A percentile compares a stretch with the other conserved stretches of the same genome.
phyloP scores from a whole-genome alignment of 2,888 invertebrate genomes.

The Melanophora roralis region DNA sequence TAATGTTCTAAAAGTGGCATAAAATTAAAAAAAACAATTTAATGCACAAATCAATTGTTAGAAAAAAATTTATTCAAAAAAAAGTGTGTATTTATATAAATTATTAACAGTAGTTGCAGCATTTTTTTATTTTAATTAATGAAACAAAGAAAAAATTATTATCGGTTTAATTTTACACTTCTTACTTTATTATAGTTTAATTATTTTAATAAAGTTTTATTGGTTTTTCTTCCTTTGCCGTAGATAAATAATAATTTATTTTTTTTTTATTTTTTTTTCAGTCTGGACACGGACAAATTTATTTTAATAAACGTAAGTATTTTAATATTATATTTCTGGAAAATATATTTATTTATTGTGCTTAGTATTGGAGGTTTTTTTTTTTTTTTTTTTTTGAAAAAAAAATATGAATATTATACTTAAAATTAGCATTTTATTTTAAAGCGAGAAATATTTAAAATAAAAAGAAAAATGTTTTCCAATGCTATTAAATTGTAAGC shows the following conservation, averaged over 20 bases:
- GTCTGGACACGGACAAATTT: conserved; percentile 89
- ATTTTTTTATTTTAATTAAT: conserved; percentile 2
- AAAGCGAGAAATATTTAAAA: no score
- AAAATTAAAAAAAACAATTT: no score
- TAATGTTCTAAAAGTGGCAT: no score
- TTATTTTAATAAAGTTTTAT: not conserved
- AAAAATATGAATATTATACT: no score
- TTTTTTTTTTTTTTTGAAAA: no score
- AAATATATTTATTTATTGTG: no score
- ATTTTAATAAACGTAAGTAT: conserved; percentile 92
- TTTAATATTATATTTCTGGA: no score
- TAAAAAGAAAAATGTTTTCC: no score
- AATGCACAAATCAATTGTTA: conserved; percentile 7
- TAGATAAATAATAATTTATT: conserved; percentile 24
- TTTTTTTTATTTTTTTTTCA: conserved; percentile 77
- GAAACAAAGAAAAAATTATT: conserved; percentile 4
- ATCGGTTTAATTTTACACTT: conserved; percentile 24
- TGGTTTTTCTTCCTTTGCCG: not conserved
- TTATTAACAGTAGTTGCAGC: conserved; percentile 3
- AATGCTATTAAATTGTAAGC: no score
- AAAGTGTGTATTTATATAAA: not conserved
- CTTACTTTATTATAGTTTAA: conserved; percentile 31
- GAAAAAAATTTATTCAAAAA: conserved; percentile 25
- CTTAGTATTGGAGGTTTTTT: not conserved
- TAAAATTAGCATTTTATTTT: no score